Evolutionary conservation across 2,888 invertebrate genomes (phyloP), one percentile per base, ranked within the genome.

Genomic region (Ochlodes sylvanus): DNA sequence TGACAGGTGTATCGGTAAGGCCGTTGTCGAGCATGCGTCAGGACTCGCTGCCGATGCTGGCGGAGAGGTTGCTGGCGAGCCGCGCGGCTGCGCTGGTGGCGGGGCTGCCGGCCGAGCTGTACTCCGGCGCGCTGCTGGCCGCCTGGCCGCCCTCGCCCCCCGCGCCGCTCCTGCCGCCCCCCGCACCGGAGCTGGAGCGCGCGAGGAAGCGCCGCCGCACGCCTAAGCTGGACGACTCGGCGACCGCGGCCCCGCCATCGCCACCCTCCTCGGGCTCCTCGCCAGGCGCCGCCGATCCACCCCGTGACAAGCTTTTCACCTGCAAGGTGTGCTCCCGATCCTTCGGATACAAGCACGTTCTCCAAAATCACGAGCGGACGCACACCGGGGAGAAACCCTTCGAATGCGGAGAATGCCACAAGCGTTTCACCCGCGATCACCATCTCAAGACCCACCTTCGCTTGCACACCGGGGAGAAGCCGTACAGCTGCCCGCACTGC

Each of bases 321-420:
- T 98, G 98, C 88, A 96, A 96, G 78, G 93, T 97, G 57, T 98
- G 98, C 92, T 96, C 96, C 70, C 95, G 98, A 74, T 97, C 97
- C 12, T 98, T 98, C 81, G 98, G 98, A 58, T 98, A 98, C 94
- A 98, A 98, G 82, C 98, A 98, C 88, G 98, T 98, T 19, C 93
- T 98, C 61, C 98, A 98, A 88, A 98, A 98, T 84, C 98, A 98
- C 88, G 98, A 98, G 81, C 95, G 98, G 76, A 98, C 98, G 0
- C 98, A 98, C 86, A 98, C 98, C 0, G 98, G 98, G 0, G 98
- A 98, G 84, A 98, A 98, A 80, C 98, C 98, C 0, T 98, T 98
- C 90, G 97, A 98, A 84, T 98, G 98, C 81, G 96, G 96, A 38
- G 97, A 98, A 86, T 98, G 98, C 83, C 97, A 98, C 84, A 98